Evolutionary conservation across 2,113 vertebrate genomes (phyloP).

Genomic region (Anolis carolinensis): DNA sequence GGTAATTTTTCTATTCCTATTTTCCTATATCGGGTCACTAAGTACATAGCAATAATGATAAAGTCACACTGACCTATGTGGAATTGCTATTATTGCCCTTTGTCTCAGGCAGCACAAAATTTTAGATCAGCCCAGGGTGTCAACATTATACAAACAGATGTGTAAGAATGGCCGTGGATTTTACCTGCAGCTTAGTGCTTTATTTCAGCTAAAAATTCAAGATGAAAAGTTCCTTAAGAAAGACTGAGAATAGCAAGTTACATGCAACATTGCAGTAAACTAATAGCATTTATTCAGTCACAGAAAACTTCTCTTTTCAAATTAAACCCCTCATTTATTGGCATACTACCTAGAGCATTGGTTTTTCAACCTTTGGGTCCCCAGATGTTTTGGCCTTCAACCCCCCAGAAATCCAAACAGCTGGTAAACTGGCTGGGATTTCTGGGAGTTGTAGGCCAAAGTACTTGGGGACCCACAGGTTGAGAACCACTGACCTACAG

Average conservation of each 20-base stretch:
- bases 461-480: too few relatives aligned
- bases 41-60: background rate
- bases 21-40: background rate
- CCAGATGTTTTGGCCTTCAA: too few relatives aligned
- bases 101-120: background rate
- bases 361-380: too few relatives aligned
- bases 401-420: too few relatives aligned
- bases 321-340: too few relatives aligned
- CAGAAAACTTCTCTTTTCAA: background rate
- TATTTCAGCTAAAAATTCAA: background rate
- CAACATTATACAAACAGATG: background rate
- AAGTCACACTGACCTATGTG: background rate
- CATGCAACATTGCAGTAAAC: background rate
- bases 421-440: too few relatives aligned
- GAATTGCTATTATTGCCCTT: background rate
- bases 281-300: background rate
- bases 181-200: background rate
- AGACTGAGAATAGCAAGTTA: background rate
- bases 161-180: background rate
- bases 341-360: too few relatives aligned
- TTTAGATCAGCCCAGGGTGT: background rate
- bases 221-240: constrained; percentile 2
- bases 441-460: too few relatives aligned
- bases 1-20: background rate
- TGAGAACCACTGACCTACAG: too few relatives aligned